Percentiles rank a stretch among this genome's conserved stretches.
phyloP scores from a whole-genome alignment of 2,888 invertebrate species.

The Agrilus biguttatus region DNA sequence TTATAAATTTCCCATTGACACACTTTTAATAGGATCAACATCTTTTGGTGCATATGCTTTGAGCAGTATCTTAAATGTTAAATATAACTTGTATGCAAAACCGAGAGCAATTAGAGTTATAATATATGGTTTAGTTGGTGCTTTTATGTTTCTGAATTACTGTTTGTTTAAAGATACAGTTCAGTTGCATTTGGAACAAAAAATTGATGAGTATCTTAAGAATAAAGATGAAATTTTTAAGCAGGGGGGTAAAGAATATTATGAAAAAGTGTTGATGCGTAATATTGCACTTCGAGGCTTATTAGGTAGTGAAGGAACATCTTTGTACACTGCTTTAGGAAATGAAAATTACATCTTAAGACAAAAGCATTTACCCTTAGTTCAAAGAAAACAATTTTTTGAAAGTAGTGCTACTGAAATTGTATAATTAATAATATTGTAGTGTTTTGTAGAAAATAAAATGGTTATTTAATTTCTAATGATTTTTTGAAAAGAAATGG shows the following conservation, averaged over 20 bases:
- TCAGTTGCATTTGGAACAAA: constrained; percentile 45
- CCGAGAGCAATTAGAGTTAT: constrained; percentile 33
- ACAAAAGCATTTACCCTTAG: constrained; percentile 47
- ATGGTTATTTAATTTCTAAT: background rate
- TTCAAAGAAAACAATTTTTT: constrained; percentile 52
- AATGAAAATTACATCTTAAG: constrained; percentile 54
- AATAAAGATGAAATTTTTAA: constrained; percentile 45
- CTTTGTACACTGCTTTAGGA: constrained; percentile 47
- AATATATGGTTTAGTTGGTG: constrained; percentile 41
- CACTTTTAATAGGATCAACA: constrained; percentile 35
- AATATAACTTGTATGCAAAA: constrained; percentile 38
- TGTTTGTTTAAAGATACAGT: constrained; percentile 49
- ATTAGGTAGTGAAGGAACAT: constrained; percentile 46
- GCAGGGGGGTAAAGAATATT: constrained; percentile 63
- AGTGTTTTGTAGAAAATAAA: background rate
- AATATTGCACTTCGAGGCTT: constrained; percentile 58
- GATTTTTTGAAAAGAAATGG: background rate
- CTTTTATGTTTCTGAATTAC: constrained; percentile 46
- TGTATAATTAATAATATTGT: too few relatives aligned
- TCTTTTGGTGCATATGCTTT: constrained; percentile 38
- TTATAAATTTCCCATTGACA: constrained; percentile 41
- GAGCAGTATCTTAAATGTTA: constrained; percentile 37
- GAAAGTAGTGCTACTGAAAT: constrained; percentile 22
- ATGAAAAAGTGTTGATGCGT: constrained; percentile 53
- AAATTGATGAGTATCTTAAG: constrained; percentile 47